Evolutionary conservation across 2,113 vertebrate species (phyloP), one percentile per base, ranked within the genome.

Genomic region (Poeciliopsis prolifica): DNA sequence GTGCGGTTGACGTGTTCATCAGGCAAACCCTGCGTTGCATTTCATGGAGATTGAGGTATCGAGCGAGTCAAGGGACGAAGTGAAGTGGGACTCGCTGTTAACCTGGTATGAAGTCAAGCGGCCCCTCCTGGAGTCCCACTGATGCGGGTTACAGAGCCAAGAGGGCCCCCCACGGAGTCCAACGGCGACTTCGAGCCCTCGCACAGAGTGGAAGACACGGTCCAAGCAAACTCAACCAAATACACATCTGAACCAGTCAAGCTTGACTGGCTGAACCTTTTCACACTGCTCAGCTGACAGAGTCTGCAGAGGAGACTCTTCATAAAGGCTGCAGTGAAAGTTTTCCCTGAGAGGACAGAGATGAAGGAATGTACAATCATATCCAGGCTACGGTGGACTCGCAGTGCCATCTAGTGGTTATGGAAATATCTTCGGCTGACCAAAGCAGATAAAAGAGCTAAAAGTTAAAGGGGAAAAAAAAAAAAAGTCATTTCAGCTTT

Each of bases 351-450:
- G 61, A 30, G 65, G 63, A 77, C 26, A 22, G 5, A 77, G 28
- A 74, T 81, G 67, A 65, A 78, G 77, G 83, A 87, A 88, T 76
- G 83, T 82, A 74, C 24, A 26, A 33, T 1, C 35, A 8, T 64
- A 15, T 8, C 70, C n/a, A 68, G 68, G 60, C 70, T 79, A 75
- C 29, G 77, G 62, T 86, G 88, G 86, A 84, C 68, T 77, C 81
- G 77, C 81, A 89, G 84, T 58, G 79, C 87, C 91, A 84, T 64
- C 86, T 78, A 65, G 82, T 89, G 92, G 88, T 29, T 54, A 48
- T 8, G 65, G 26, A 44, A 24, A 58, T 54, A 11, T 65, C 29
- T 60, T 24, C 63, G 12, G 26, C 8, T 61, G 22, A 44, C 65
- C 30, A 60, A 58, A 67, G 33, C 2, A 35, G 13, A 78, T 22